Conservation (phyloP, 2,888 invertebrate genomes). For the Microctonus hyperodae region DNA sequence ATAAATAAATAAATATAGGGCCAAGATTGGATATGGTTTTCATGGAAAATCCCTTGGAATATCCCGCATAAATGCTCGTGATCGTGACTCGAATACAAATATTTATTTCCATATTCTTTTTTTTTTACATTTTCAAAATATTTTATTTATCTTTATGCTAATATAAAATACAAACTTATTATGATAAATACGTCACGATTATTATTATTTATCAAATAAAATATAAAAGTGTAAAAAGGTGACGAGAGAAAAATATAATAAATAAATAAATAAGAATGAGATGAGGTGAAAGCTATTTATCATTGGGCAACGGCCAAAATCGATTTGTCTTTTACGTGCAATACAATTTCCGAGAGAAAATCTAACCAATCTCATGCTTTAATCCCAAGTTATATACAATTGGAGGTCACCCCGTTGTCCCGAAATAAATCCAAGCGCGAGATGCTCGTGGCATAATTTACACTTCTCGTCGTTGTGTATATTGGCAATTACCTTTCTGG, state of each 20-base stretch:
- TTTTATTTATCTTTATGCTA: neutral
- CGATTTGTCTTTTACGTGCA: conserved; percentile 11
- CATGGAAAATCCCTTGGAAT: conserved; percentile 20
- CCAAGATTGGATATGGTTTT: conserved; percentile 21
- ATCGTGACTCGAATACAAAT: conserved; percentile 24
- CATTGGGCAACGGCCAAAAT: conserved; percentile 1
- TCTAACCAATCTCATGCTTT: conserved; percentile 14
- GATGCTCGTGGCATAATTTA: conserved; percentile 6
- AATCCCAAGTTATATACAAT: conserved; percentile 12
- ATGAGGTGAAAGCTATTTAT: conserved; percentile 1
- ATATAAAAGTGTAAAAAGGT: neutral
- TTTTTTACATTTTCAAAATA: neutral
- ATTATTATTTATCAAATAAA: neutral
- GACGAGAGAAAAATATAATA: neutral
- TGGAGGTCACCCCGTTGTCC: conserved; percentile 23
- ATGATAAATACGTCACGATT: neutral
- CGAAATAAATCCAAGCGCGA: conserved; percentile 17
- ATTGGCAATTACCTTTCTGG: neutral
- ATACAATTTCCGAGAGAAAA: conserved; percentile 5
- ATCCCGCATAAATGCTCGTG: neutral
- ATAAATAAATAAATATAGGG: conserved; percentile 19
- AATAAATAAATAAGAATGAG: neutral
- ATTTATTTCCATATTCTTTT: neutral
- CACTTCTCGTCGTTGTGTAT: conserved; percentile 5
- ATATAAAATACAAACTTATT: neutral